Evolutionary conservation across 2,113 vertebrate genomes (phyloP).

Genomic region (Elephas maximus): DNA sequence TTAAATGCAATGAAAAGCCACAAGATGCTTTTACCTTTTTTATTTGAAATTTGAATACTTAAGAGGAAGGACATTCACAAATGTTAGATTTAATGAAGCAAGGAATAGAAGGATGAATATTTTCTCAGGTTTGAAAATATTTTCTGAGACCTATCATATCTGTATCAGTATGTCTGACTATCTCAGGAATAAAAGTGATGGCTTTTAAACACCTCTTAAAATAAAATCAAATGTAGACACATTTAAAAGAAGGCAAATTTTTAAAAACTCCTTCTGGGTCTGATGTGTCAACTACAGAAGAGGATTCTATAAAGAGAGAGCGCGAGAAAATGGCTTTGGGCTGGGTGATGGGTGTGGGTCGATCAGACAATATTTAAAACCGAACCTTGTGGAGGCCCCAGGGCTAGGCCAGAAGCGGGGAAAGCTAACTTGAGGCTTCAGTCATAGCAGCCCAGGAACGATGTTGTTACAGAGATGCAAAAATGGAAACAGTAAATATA

Average conservation of each 20-base stretch:
- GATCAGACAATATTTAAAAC: not conserved
- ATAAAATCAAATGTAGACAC: constrained; percentile 27
- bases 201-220: constrained; percentile 46
- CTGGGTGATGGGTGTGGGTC: not conserved
- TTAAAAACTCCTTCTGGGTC: not conserved
- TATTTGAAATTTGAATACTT: constrained; percentile 55
- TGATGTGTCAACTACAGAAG: not conserved
- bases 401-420: not conserved
- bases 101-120: constrained; percentile 11
- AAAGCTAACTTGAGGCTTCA: not conserved
- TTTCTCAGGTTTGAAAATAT: constrained; percentile 38
- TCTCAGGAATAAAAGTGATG: constrained; percentile 38
- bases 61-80: constrained; percentile 43
- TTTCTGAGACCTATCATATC: constrained; percentile 31
- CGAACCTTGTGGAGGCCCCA: not conserved
- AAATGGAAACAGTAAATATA: constrained; percentile 37
- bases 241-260: constrained; percentile 3
- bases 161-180: not conserved
- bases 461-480: constrained; percentile 7
- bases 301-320: constrained; percentile 22
- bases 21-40: constrained; percentile 34
- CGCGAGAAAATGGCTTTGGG: constrained; percentile 3
- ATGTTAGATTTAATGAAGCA: constrained; percentile 25
- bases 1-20: constrained; percentile 29
- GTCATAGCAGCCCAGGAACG: not conserved